phyloP scores from a whole-genome alignment of 2,888 invertebrate genomes.

The Elaeidobius kamerunicus region DNA sequence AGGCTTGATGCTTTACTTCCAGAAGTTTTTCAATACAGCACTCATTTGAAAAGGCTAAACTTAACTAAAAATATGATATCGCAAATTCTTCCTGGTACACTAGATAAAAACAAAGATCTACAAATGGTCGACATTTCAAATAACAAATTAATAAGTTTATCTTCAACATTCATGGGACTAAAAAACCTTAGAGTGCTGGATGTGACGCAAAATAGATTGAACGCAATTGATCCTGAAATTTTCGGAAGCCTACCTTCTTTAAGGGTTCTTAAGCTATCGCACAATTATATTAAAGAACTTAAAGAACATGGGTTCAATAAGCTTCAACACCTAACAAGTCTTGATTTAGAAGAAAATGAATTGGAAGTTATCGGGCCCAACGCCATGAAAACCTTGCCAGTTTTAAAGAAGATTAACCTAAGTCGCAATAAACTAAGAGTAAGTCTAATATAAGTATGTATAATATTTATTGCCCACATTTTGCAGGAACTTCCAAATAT shows the following conservation, averaged over 20 bases:
- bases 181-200: constrained; percentile 69
- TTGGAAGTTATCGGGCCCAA: constrained; percentile 70
- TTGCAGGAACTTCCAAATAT: constrained; percentile 64
- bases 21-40: constrained; percentile 64
- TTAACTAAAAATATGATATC: constrained; percentile 73
- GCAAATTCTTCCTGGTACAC: constrained; percentile 61
- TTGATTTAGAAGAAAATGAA: constrained; percentile 81
- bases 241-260: constrained; percentile 68
- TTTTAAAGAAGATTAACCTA: constrained; percentile 57
- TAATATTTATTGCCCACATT: background rate
- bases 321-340: constrained; percentile 65
- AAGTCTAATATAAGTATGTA: constrained; percentile 2
- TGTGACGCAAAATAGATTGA: constrained; percentile 74
- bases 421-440: constrained; percentile 66
- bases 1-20: constrained; percentile 68
- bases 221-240: constrained; percentile 64
- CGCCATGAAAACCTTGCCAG: constrained; percentile 67
- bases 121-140: constrained; percentile 75
- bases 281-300: constrained; percentile 70
- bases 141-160: constrained; percentile 71
- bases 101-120: constrained; percentile 63
- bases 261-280: constrained; percentile 67
- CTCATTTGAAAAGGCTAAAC: constrained; percentile 63
- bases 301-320: constrained; percentile 69
- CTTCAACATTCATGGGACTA: constrained; percentile 66